A percentile compares a stretch with the other conserved stretches of the same genome.
phyloP scores from a whole-genome alignment of 2,113 vertebrate species.

The Pongo abelii region DNA sequence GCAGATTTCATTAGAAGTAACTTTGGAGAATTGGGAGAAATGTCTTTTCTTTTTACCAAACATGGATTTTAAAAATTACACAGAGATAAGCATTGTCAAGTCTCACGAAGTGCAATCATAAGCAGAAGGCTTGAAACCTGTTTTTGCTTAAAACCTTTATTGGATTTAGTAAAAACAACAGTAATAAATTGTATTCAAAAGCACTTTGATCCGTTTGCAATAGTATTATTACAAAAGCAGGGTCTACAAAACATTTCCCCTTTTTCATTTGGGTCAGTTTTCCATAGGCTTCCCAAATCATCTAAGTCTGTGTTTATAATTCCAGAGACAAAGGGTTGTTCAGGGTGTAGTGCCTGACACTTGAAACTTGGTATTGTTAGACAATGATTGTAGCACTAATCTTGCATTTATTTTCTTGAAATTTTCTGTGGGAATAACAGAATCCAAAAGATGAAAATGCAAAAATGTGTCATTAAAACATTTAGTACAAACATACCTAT shows the following conservation, averaged over 20 bases:
- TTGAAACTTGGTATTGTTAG: slow-evolving; percentile 13
- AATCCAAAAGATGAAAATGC: slow-evolving; percentile 48
- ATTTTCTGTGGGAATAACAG: background rate
- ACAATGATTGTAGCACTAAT: background rate
- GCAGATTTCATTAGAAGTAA: slow-evolving; percentile 52
- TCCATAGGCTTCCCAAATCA: background rate
- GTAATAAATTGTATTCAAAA: slow-evolving; percentile 67
- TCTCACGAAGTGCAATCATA: slow-evolving; percentile 58
- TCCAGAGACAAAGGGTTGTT: slow-evolving; percentile 33
- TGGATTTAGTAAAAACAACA: slow-evolving; percentile 74
- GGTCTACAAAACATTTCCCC: background rate
- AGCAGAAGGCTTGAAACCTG: slow-evolving; percentile 67
- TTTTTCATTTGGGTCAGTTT: slow-evolving; percentile 32
- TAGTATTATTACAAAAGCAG: slow-evolving; percentile 5
- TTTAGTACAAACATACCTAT: slow-evolving; percentile 28
- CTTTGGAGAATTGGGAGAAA: slow-evolving; percentile 52
- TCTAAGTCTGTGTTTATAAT: slow-evolving; percentile 15
- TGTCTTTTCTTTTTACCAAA: slow-evolving; percentile 53
- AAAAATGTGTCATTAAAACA: slow-evolving; percentile 22
- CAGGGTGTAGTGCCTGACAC: background rate
- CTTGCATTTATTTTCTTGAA: background rate
- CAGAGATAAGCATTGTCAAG: slow-evolving; percentile 73
- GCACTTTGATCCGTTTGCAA: slow-evolving; percentile 45
- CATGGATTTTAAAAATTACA: slow-evolving; percentile 66
- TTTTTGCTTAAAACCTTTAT: slow-evolving; percentile 72